A percentile compares a stretch with the other conserved stretches of the same genome.
phyloP scores from a whole-genome alignment of 2,888 invertebrate genomes.

The Oxyscelio sp. region DNA sequence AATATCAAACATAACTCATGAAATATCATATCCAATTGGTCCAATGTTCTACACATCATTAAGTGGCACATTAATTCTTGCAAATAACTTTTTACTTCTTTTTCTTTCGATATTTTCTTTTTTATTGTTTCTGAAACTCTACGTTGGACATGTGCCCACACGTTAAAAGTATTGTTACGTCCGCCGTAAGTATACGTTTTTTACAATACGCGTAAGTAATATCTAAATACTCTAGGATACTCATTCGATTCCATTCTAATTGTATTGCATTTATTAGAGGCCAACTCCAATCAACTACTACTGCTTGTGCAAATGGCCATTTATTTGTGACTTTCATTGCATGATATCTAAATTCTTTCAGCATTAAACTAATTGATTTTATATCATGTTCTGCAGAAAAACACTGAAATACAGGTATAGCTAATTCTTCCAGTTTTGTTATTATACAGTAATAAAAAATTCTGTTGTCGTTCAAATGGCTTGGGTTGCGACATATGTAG shows the following conservation, averaged over 20 bases:
- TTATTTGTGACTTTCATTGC: constrained; percentile 21
- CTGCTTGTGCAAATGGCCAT: too few relatives aligned
- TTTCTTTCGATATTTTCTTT: constrained; percentile 19
- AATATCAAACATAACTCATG: too few relatives aligned
- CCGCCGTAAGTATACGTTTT: background rate
- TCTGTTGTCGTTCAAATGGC: constrained; percentile 20
- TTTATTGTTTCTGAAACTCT: constrained; percentile 41
- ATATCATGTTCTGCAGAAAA: constrained; percentile 69
- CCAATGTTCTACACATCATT: constrained; percentile 37
- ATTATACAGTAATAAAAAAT: constrained; percentile 68
- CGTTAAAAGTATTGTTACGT: constrained; percentile 31
- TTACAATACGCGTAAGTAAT: constrained; percentile 37
- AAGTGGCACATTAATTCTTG: constrained; percentile 55
- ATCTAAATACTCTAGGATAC: constrained; percentile 33
- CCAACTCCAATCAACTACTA: constrained; percentile 53
- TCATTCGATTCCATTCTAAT: constrained; percentile 25
- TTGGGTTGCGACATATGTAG: constrained; percentile 58
- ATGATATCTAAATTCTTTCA: constrained; percentile 57
- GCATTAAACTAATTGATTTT: constrained; percentile 38
- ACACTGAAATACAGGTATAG: constrained; percentile 39
- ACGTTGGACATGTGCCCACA: constrained; percentile 68
- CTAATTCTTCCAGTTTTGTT: too few relatives aligned
- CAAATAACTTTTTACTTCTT: constrained; percentile 37
- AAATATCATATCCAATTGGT: constrained; percentile 33
- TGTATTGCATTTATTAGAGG: too few relatives aligned